Evolutionary conservation across 2,113 vertebrate species (phyloP), one percentile per base, ranked within the genome.

Genomic region (Xenus cinereus): DNA sequence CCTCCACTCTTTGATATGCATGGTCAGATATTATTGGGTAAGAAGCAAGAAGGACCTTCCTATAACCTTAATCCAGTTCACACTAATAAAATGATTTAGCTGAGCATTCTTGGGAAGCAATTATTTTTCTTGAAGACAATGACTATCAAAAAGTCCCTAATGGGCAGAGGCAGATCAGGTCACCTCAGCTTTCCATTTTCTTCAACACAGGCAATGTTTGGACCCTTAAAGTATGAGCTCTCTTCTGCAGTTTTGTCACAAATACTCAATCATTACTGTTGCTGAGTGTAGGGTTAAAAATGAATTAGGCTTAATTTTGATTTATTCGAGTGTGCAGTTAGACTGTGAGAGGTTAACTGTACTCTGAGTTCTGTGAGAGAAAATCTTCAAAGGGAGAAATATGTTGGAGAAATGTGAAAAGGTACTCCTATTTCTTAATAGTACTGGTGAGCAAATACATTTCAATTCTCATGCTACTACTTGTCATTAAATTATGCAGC

Each of bases 1-100:
- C 97, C 97, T 97, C 85, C 90, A 90, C 97, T 96, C 98, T 98
- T 98, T 98, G 97, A 97, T 98, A 98, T 98, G 93, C 96, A 97
- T 97, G 94, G 97, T 98, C 97, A 97, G 97, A 98, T 98, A 98
- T 98, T 97, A 98, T 97, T 97, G 97, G 94, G 89, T 92, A 97
- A 96, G 95, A 95, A 96, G 97, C 95, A 96, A 97, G 94, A 92
- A 73, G 91, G 96, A 96, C 96, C 97, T 97, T 98, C 97, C 97
- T 97, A 97, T 97, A 97, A 97, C 97, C 97, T 96, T 97, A 97
- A 97, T 97, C 97, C 92, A 96, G 95, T 94, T 96, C 95, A 96
- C 97, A 95, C 95, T 97, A 95, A 96, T 98, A 98, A 98, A 98
- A 97, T 98, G 96, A 98, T 98, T 97, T 98, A 94, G 93, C 90